These are phyloP conservation scores for Melanotaenia boesemani DNA, from an alignment of 2,797 vertebrate species.

Conservation along the genomic window DNA sequence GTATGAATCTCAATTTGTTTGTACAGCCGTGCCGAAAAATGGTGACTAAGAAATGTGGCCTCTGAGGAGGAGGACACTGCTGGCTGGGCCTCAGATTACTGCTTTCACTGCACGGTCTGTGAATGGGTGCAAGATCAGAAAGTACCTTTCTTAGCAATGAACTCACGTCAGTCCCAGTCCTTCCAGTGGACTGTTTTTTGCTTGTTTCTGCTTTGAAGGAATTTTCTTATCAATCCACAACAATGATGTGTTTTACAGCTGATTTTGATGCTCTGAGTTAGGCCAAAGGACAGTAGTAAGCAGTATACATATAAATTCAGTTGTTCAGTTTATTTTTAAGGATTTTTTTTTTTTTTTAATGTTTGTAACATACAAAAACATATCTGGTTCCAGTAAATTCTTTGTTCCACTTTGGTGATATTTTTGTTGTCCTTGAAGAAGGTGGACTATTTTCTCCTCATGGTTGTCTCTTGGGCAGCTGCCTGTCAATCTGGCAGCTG, in stretches of 20 bases:
- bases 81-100: conserved; percentile 46
- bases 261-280: conserved; percentile 36
- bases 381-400: conserved; percentile 9
- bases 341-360: background rate
- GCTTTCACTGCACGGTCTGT: conserved; percentile 46
- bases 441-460: conserved; percentile 38
- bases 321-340: conserved; percentile 28
- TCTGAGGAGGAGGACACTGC: conserved; percentile 41
- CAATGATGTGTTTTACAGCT: conserved; percentile 35
- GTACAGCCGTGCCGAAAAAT: conserved; percentile 62
- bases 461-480: conserved; percentile 32
- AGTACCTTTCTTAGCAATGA: conserved; percentile 59
- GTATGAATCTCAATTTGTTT: conserved; percentile 78
- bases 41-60: conserved; percentile 56
- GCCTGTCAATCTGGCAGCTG: conserved; percentile 35
- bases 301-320: conserved; percentile 13
- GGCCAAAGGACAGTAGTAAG: conserved; percentile 32
- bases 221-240: conserved; percentile 19
- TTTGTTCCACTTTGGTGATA: conserved; percentile 18
- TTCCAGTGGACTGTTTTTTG: conserved; percentile 22
- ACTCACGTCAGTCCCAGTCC: conserved; percentile 43
- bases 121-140: conserved; percentile 42
- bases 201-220: conserved; percentile 25
- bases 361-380: conserved; percentile 27
- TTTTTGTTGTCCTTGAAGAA: conserved; percentile 48